Evolutionary conservation across 2,797 vertebrate species (phyloP).

Genomic region (Rhinoraja longicauda): DNA sequence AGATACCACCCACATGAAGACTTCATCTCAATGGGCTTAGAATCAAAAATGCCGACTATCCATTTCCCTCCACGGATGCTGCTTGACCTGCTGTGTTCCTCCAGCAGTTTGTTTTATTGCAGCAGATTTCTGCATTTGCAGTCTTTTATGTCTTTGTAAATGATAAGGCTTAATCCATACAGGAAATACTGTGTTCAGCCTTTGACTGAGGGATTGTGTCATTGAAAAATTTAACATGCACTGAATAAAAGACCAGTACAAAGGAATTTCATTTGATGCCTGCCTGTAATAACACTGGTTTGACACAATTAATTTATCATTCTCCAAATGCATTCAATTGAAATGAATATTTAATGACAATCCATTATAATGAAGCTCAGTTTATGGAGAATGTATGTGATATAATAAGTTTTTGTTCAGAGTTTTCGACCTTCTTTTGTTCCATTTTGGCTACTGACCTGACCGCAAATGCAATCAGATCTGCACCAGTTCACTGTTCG

Average conservation of each 20-base stretch:
- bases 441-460: neutral
- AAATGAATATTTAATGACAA: neutral
- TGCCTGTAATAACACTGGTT: neutral
- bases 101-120: too few species aligned
- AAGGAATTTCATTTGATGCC: neutral
- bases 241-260: neutral
- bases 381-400: neutral
- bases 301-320: neutral
- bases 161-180: neutral
- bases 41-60: too few species aligned
- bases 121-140: too few species aligned
- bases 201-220: neutral
- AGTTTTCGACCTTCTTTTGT: neutral
- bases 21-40: neutral
- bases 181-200: neutral
- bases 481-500: neutral
- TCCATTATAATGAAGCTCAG: neutral
- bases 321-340: neutral
- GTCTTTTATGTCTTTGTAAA: neutral
- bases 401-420: neutral
- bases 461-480: neutral
- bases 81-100: too few species aligned
- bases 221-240: neutral
- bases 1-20: constrained; percentile 4
- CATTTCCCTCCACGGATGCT: too few species aligned